Evolutionary conservation across 2,113 vertebrate species (phyloP).

Genomic region (Pterocles gutturalis): DNA sequence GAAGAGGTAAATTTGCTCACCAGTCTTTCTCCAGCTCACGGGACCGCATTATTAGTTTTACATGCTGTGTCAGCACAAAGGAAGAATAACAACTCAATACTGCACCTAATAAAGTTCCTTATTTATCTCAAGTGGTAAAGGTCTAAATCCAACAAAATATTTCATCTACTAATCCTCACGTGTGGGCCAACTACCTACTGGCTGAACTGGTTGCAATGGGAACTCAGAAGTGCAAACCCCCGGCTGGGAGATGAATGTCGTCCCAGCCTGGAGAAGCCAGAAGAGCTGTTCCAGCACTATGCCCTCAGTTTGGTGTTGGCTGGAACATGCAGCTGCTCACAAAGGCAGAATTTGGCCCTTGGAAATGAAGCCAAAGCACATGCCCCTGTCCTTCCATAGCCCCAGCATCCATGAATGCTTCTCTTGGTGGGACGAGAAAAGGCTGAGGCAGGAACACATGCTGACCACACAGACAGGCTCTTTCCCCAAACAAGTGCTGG

Average conservation of each 20-base stretch:
- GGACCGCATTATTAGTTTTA: not conserved
- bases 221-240: not conserved
- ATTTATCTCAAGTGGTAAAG: not conserved
- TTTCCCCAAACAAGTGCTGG: not conserved
- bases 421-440: not conserved
- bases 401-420: fast-evolving
- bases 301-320: not conserved
- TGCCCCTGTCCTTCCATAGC: not conserved
- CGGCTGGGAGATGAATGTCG: not conserved
- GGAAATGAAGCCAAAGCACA: not conserved
- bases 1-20: conserved; percentile 51
- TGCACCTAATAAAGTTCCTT: not conserved
- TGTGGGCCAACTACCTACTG: fast-evolving
- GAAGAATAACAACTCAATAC: not conserved
- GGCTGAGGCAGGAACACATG: not conserved
- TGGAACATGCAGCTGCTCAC: not conserved
- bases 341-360: not conserved
- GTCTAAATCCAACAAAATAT: not conserved
- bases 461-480: not conserved
- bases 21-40: not conserved
- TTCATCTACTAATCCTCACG: not conserved
- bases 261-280: not conserved
- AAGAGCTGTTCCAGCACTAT: not conserved
- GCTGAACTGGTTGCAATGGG: not conserved
- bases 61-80: not conserved